Evolutionary conservation across 2,797 vertebrate species (phyloP).

Genomic region (Onychomys arenicola): DNA sequence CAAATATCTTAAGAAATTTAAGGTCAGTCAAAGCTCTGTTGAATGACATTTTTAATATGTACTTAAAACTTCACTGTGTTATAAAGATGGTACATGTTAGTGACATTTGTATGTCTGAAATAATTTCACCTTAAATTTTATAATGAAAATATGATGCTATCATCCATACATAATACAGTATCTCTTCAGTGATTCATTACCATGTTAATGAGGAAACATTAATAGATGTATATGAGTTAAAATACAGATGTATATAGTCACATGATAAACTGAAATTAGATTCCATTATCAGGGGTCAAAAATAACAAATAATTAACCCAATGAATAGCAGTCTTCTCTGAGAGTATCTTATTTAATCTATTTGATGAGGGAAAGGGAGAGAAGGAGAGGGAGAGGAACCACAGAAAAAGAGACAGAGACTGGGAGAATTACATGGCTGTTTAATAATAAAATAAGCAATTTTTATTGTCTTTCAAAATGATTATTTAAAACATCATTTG

Average conservation of each 20-base stretch:
- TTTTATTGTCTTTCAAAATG: background rate
- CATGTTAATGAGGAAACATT: background rate
- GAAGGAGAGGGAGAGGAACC: too few species aligned
- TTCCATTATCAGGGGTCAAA: too few species aligned
- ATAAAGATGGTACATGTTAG: background rate
- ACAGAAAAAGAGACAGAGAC: background rate
- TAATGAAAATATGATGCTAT: background rate
- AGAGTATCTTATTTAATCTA: background rate
- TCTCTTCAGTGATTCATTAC: background rate
- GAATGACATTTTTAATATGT: background rate
- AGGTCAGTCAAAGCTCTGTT: background rate
- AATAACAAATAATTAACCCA: background rate
- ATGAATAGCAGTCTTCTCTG: background rate
- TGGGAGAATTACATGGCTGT: background rate
- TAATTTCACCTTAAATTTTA: constrained; percentile 13
- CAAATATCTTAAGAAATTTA: background rate
- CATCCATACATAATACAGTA: background rate
- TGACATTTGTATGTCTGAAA: background rate
- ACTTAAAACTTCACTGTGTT: background rate
- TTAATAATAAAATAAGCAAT: background rate
- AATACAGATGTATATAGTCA: background rate
- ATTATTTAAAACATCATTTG: background rate
- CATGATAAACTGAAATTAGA: background rate
- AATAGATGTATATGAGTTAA: background rate
- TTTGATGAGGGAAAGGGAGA: background rate